Conservation (phyloP, 2,797 vertebrate genomes). For the Poecile montanus region DNA sequence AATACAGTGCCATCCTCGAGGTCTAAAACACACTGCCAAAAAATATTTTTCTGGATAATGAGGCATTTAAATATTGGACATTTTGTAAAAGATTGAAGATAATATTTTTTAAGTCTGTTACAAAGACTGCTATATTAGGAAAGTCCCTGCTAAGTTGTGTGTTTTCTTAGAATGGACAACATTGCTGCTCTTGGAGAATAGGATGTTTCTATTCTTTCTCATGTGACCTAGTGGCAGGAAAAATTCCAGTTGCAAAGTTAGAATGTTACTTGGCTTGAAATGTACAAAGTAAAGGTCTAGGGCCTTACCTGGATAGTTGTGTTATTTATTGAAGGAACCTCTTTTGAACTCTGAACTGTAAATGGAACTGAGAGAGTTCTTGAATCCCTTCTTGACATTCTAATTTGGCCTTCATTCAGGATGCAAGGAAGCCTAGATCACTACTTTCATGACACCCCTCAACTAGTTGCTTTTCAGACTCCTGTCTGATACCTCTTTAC, state of each 20-base stretch:
- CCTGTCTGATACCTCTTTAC: constrained; percentile 10
- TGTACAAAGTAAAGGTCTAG: not conserved
- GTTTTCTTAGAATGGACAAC: not conserved
- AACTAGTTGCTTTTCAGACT: constrained; percentile 15
- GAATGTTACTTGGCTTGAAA: not conserved
- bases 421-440: not conserved
- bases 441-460: not conserved
- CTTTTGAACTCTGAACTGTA: not conserved
- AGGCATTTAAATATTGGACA: not conserved
- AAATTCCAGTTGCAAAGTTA: not conserved
- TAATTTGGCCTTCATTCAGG: not conserved
- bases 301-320: not conserved
- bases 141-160: not conserved
- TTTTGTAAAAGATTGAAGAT: not conserved
- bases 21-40: not conserved
- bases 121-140: not conserved
- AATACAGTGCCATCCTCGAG: not conserved
- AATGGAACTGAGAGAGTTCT: not conserved
- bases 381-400: not conserved
- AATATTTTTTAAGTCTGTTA: not conserved
- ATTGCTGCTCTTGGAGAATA: not conserved
- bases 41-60: not conserved
- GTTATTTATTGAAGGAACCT: not conserved
- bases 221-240: not conserved
- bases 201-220: not conserved